Percentiles rank a stretch among this genome's conserved stretches.
These are phyloP conservation scores for Acleris holmiana DNA, from an alignment of 2,888 invertebrate genomes.

Conservation along the genomic window DNA sequence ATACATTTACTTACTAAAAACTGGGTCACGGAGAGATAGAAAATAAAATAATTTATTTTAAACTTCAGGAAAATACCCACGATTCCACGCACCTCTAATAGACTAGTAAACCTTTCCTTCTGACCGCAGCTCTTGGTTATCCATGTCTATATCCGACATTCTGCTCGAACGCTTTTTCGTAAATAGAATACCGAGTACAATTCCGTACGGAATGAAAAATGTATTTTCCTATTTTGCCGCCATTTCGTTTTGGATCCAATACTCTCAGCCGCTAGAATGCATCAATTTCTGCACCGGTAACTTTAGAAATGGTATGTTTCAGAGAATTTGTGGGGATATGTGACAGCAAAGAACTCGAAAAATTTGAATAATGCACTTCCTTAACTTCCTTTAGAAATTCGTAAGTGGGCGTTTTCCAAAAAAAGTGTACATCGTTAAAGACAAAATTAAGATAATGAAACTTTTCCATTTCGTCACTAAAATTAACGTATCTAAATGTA, in stretches of 20 bases:
- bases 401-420: too few relatives aligned
- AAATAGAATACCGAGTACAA: conserved; percentile 5
- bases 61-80: neutral
- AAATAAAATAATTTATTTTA: too few relatives aligned
- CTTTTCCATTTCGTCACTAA: too few relatives aligned
- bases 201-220: conserved; percentile 8
- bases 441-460: too few relatives aligned
- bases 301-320: conserved; percentile 12
- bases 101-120: neutral
- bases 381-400: too few relatives aligned
- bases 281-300: conserved; percentile 26
- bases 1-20: too few relatives aligned
- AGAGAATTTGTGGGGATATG: conserved; percentile 15
- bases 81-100: conserved; percentile 1
- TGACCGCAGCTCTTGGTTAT: neutral
- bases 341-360: neutral
- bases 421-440: too few relatives aligned
- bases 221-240: conserved; percentile 12
- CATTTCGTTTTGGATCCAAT: conserved; percentile 8
- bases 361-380: neutral
- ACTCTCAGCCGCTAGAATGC: conserved; percentile 4
- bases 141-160: neutral
- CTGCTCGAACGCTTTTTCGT: conserved; percentile 5
- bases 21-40: too few relatives aligned
- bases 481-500: too few relatives aligned